Conservation (phyloP, 2,797 vertebrate genomes). For the Melanotaenia nigrans region DNA sequence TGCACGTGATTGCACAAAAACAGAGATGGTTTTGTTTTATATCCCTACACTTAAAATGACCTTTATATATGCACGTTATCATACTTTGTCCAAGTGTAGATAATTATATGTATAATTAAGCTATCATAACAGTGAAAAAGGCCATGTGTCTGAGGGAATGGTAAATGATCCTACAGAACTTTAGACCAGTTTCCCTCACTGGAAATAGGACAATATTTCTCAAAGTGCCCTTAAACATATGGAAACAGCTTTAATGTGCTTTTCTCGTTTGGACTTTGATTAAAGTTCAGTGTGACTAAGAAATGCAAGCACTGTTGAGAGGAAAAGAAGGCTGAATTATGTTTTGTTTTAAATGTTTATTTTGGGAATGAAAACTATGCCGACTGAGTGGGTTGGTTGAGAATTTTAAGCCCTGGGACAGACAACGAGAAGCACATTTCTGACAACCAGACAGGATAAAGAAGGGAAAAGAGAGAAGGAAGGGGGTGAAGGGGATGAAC, state of each 20-base stretch:
- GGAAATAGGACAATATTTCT: slow-evolving; percentile 65
- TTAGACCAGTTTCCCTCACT: slow-evolving; percentile 60
- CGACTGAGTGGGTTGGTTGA: slow-evolving; percentile 56
- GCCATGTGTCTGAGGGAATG: slow-evolving; percentile 70
- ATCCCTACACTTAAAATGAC: slow-evolving; percentile 31
- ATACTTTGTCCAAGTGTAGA: slow-evolving; percentile 46
- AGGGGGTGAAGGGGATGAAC: slow-evolving; percentile 44
- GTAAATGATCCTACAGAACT: slow-evolving; percentile 62
- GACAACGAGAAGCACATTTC: slow-evolving; percentile 81
- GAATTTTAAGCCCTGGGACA: slow-evolving; percentile 61
- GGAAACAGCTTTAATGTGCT: slow-evolving; percentile 63
- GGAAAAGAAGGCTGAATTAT: slow-evolving; percentile 56
- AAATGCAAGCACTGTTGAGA: slow-evolving; percentile 46
- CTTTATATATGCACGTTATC: slow-evolving; percentile 57
- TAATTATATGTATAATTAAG: slow-evolving; percentile 77
- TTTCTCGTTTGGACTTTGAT: slow-evolving; percentile 69
- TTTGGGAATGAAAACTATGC: slow-evolving; percentile 67
- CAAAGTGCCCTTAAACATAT: slow-evolving; percentile 61
- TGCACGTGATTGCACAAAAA: slow-evolving; percentile 35
- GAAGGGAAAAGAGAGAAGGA: slow-evolving; percentile 38
- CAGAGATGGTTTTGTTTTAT: slow-evolving; percentile 27
- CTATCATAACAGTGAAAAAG: slow-evolving; percentile 76
- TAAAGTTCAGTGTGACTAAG: slow-evolving; percentile 61
- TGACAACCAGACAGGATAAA: slow-evolving; percentile 68
- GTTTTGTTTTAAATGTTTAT: slow-evolving; percentile 69